These are phyloP conservation scores for Ascaphus truei DNA, from an alignment of 2,113 vertebrate genomes.

Conservation along the genomic window DNA sequence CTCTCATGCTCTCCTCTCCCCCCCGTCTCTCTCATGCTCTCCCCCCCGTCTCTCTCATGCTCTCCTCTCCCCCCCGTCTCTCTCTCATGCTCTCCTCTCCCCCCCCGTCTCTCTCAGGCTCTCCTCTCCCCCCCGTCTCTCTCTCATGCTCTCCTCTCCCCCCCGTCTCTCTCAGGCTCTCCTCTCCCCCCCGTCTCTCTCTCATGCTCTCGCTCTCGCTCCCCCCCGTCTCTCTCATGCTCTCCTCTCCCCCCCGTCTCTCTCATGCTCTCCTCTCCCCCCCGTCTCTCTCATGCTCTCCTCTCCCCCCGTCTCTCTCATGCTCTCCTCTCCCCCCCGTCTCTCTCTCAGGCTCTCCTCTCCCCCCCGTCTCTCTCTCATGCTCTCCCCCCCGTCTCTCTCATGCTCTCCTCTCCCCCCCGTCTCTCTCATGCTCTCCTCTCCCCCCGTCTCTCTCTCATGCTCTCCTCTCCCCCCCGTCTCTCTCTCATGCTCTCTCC, in stretches of 20 bases:
- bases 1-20: conserved; percentile 63
- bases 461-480: background rate
- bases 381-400: background rate
- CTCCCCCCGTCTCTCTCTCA: conserved; percentile 47
- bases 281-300: conserved; percentile 50
- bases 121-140: background rate
- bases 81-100: conserved; percentile 62
- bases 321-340: too few species aligned
- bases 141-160: background rate
- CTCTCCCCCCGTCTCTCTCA: conserved; percentile 69
- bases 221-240: conserved; percentile 39
- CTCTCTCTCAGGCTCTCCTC: background rate
- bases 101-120: too few species aligned
- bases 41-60: background rate
- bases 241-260: conserved; percentile 22
- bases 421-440: conserved; percentile 56
- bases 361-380: background rate
- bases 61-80: background rate
- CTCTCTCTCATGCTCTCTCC: too few species aligned
- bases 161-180: conserved; percentile 45
- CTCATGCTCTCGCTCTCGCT: background rate
- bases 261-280: background rate
- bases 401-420: background rate
- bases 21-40: too few species aligned
- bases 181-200: background rate